Evolutionary conservation across 2,888 invertebrate genomes (phyloP), one percentile per base, ranked within the genome.

Genomic region (Parnassius apollo): DNA sequence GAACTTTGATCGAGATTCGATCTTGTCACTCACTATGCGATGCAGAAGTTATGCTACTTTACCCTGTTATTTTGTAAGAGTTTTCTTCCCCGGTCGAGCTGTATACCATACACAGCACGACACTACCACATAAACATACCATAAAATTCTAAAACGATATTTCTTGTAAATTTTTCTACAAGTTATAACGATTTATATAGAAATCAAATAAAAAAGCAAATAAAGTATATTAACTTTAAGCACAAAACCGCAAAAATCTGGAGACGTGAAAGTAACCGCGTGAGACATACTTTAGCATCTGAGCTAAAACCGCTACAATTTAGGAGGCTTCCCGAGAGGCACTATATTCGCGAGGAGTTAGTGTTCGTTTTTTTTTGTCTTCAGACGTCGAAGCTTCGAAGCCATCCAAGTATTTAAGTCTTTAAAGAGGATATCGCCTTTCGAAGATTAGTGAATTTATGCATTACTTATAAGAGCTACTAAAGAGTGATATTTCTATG

Each of bases 241-340:
- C 25, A n/a, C 12, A 9, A 52, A n/a, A 42, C n/a, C 42, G 2
- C 25, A 52, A 52, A 42, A 52, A n/a, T 42, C n/a, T 35, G 13
- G 12, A 42, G 2, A 25, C 13, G 3, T 52, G n/a, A 46, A 57
- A 57, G n/a, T 46, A 64, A 64, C 65, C 67, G 55, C 71, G 67
- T 18, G 18, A 18, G 18, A 49, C n/a, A 35, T 12, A 48, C 55
- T 67, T 57, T 45, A 60, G 13, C 22, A 11, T 72, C 72, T 74
- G 74, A 75, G 77, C 81, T 81, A 82, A 82, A 76, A 76, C 75
- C 71, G 74, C 73, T 76, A 74, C 78, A 81, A 81, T 13, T 9
- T 13, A 75, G 72, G 80, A 78, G 83, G 85, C 84, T 88, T 86
- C 86, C 83, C 77, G 70, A 71, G 73, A 75, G 76, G 79, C 82